These are phyloP conservation scores for Microdon myrmicae DNA, from an alignment of 2,888 invertebrate species.

Conservation along the genomic window DNA sequence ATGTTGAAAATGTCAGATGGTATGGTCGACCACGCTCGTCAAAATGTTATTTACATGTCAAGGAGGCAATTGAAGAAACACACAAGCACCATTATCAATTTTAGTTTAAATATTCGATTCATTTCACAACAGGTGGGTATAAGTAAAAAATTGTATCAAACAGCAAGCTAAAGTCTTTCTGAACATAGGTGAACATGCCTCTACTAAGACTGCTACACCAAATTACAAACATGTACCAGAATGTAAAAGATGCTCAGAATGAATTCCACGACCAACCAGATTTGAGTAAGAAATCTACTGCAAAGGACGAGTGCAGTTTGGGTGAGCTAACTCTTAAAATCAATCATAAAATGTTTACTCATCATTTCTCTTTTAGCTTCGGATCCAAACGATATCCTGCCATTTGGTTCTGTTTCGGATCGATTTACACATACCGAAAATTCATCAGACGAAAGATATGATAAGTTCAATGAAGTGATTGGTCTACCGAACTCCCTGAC, in stretches of 20 bases:
- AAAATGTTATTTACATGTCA: conserved; percentile 87
- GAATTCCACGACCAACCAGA: conserved; percentile 82
- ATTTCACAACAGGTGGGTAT: conserved; percentile 85
- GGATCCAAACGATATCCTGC: conserved; percentile 65
- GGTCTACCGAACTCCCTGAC: conserved; percentile 58
- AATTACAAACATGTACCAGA: conserved; percentile 97
- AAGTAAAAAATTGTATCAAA: too few species aligned
- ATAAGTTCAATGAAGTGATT: conserved; percentile 65
- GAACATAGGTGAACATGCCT: conserved; percentile 87
- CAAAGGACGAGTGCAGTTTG: conserved; percentile 73
- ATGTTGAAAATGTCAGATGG: conserved; percentile 90
- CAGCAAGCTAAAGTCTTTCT: not conserved
- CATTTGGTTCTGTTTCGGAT: conserved; percentile 63
- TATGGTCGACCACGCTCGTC: conserved; percentile 85
- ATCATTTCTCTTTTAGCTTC: conserved; percentile 57
- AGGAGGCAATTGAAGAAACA: conserved; percentile 88
- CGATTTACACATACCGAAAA: conserved; percentile 63
- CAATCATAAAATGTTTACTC: not conserved
- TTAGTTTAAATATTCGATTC: conserved; percentile 86
- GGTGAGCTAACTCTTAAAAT: conserved; percentile 63
- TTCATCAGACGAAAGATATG: conserved; percentile 65
- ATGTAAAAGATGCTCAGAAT: conserved; percentile 92
- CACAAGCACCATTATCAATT: conserved; percentile 91
- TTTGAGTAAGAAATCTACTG: conserved; percentile 64
- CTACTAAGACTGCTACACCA: conserved; percentile 90